These are phyloP conservation scores for Argynnis bischoffii DNA, from an alignment of 2,888 invertebrate genomes.

Conservation along the genomic window DNA sequence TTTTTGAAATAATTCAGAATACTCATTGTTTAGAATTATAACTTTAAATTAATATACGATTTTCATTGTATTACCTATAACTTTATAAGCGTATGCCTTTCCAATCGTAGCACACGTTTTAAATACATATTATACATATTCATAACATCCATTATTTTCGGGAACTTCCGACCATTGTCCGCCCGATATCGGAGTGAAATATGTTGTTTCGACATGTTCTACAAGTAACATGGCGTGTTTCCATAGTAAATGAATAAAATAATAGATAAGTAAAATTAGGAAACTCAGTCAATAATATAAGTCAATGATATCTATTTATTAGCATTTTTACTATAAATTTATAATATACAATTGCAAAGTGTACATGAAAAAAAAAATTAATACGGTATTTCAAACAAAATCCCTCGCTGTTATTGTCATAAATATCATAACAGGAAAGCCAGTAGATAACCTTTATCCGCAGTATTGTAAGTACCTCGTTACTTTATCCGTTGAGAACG, in stretches of 20 bases:
- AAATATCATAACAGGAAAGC: constrained; percentile 30
- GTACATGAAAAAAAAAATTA: constrained; percentile 6
- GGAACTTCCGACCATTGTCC: constrained; percentile 76
- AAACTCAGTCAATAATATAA: neutral
- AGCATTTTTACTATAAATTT: neutral
- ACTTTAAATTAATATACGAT: constrained; percentile 22
- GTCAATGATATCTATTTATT: no score
- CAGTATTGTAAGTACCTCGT: constrained; percentile 35
- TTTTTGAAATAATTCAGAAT: no score
- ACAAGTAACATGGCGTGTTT: constrained; percentile 54
- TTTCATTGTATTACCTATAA: constrained; percentile 56
- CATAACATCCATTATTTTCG: constrained; percentile 62
- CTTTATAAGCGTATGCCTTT: constrained; percentile 71
- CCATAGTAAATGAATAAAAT: neutral
- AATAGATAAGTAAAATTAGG: neutral
- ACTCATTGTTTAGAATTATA: no score
- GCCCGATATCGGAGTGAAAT: constrained; percentile 78
- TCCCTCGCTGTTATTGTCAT: constrained; percentile 22
- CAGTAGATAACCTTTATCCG: constrained; percentile 29
- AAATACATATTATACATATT: constrained; percentile 22
- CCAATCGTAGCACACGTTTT: constrained; percentile 58
- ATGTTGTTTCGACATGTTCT: constrained; percentile 73
- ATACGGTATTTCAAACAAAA: constrained; percentile 16
- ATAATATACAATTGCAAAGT: constrained; percentile 5
- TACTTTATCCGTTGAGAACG: constrained; percentile 39